A percentile compares a stretch with the other conserved stretches of the same genome.
Evolutionary conservation across 2,113 vertebrate genomes (phyloP).

Genomic region (Spea multiplicata): DNA sequence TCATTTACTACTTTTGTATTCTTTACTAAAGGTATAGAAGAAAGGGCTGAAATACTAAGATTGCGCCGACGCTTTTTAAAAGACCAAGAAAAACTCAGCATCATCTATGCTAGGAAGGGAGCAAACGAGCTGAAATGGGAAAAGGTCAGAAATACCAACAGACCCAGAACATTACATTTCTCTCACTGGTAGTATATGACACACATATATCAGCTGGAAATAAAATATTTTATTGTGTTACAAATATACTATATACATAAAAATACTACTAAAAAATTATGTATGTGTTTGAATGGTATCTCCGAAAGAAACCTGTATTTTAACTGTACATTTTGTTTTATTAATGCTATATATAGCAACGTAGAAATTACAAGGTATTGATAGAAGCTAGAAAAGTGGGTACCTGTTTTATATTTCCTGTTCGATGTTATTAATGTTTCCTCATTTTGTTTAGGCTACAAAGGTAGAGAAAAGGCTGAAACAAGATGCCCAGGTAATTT

Average conservation of each 20-base stretch:
- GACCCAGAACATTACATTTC: no score
- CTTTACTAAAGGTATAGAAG: conserved; percentile 61
- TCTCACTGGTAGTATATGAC: no score
- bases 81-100: conserved; percentile 82
- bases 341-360: no score
- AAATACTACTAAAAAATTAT: no score
- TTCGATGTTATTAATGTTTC: background rate
- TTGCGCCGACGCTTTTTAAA: conserved; percentile 86
- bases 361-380: no score
- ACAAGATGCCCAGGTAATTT: conserved; percentile 79
- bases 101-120: conserved; percentile 79
- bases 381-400: no score
- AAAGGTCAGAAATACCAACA: conserved; percentile 65
- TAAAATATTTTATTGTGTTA: no score
- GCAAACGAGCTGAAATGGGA: conserved; percentile 78
- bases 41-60: conserved; percentile 79
- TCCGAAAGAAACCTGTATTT: no score
- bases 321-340: no score
- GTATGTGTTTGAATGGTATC: no score
- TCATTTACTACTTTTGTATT: background rate
- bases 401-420: background rate
- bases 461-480: conserved; percentile 80
- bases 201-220: no score
- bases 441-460: conserved; percentile 71
- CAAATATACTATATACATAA: no score